A percentile compares a stretch with the other conserved stretches of the same genome.
phyloP scores from a whole-genome alignment of 2,797 vertebrate genomes.

The Todus mexicanus region DNA sequence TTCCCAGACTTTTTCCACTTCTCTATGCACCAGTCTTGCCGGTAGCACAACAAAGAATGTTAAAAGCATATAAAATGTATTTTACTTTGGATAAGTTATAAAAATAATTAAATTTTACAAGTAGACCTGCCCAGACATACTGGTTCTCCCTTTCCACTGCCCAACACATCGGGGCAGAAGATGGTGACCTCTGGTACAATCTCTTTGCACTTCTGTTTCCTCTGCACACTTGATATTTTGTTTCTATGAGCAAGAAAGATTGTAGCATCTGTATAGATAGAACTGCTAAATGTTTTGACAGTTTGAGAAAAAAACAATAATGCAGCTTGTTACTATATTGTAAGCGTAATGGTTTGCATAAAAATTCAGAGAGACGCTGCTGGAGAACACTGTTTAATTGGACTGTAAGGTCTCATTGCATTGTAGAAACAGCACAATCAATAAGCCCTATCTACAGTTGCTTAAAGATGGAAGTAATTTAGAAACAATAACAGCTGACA shows the following conservation, averaged over 20 bases:
- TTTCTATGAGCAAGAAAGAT: background rate
- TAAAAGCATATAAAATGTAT: background rate
- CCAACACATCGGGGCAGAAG: background rate
- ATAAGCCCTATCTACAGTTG: background rate
- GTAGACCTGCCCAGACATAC: accelerated
- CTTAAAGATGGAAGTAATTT: background rate
- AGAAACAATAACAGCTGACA: background rate
- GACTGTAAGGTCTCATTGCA: background rate
- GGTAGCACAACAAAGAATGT: background rate
- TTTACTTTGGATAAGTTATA: background rate
- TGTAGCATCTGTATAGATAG: background rate
- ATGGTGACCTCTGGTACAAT: background rate
- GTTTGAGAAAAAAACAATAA: background rate
- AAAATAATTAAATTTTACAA: background rate
- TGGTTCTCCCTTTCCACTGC: accelerated
- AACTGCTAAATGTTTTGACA: background rate
- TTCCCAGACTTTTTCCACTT: background rate
- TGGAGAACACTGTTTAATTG: background rate
- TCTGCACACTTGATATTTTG: background rate
- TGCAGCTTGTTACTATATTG: background rate
- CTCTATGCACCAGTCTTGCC: background rate
- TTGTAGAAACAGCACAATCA: background rate
- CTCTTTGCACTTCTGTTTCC: background rate
- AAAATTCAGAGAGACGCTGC: background rate
- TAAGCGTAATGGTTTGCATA: background rate